Base-by-base conservation (phyloP, 92 coral and sea anemone species). In the Umimayanthus kanabou region DNA sequence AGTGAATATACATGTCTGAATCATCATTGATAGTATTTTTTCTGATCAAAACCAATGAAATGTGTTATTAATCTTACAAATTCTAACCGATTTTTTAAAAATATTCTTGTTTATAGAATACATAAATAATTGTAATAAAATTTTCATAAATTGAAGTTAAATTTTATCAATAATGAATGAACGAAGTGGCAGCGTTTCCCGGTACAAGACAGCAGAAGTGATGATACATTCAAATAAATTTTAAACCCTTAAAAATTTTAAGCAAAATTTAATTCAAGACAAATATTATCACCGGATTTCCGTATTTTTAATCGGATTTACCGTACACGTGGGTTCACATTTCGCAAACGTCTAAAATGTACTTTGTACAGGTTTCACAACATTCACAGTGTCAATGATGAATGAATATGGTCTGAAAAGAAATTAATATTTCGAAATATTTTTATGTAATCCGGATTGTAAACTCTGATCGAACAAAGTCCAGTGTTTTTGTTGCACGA, bases 291-390 rank as follows among this genome's bases (percentile, higher is more conserved):
- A 61, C 69, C 69, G 69, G 69, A 61, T 61, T 61, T 61, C 69
- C 69, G 69, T 61, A 55, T 55, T 16, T 7, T 15, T 7, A 55
- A 11, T 55, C 11, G 4, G 39, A n/a, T n/a, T n/a, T 26, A 71
- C 39, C 40, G 29, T 25, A n/a, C 47, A 73, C 78, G 66, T 73
- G 77, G 37, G 50, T 47, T 10, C 37, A 33, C 37, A 33, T 33
- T 33, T 33, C 40, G 23, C 18, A 71, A 7, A 8, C 53, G 15
- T 5, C 39, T 0, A 47, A 33, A 23, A 69, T 6, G 66, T 49
- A 78, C 82, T 47, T 78, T 77, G 82, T 49, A 78, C 82, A 78
- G 10, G 65, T 49, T 78, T 26, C 65, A 78, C 67, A 78, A 76
- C 2, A 33, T 2, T 33, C 37, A 33, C 75, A 30, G 73, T 5